A percentile compares a stretch with the other conserved stretches of the same genome.
These are phyloP conservation scores for Athalia rosae DNA, from an alignment of 2,888 invertebrate species.

Conservation along the genomic window DNA sequence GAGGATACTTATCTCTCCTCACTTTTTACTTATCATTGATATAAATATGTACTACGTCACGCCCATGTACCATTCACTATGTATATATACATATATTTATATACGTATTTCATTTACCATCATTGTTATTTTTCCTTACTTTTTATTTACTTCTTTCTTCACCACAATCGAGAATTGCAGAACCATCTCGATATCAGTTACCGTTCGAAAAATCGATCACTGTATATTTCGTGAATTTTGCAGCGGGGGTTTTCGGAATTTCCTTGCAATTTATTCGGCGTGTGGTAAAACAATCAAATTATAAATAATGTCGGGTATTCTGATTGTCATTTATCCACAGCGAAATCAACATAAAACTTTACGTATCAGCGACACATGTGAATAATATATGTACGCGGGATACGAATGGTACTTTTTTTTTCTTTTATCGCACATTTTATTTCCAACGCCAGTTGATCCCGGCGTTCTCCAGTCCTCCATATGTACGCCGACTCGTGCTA, in stretches of 20 bases:
- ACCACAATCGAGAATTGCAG: conserved; percentile 21
- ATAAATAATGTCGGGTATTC: too few species aligned
- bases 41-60: too few species aligned
- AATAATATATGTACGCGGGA: too few species aligned
- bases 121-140: too few species aligned
- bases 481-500: conserved; percentile 45
- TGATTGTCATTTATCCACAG: not conserved
- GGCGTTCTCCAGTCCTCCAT: conserved; percentile 51
- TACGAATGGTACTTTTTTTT: too few species aligned
- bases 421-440: too few species aligned
- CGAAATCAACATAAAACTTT: not conserved
- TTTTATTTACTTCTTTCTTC: too few species aligned
- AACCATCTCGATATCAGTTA: conserved; percentile 28
- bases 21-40: conserved; percentile 18
- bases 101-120: too few species aligned
- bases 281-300: not conserved
- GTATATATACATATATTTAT: too few species aligned
- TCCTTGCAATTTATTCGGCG: not conserved
- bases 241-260: not conserved
- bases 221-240: not conserved
- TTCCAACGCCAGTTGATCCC: not conserved
- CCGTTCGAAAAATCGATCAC: conserved; percentile 18
- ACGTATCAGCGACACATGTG: too few species aligned
- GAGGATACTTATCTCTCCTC: conserved; percentile 28
- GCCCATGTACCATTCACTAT: too few species aligned